These are phyloP conservation scores for Endomychus coccineus DNA, from an alignment of 2,888 invertebrate genomes.

Conservation along the genomic window DNA sequence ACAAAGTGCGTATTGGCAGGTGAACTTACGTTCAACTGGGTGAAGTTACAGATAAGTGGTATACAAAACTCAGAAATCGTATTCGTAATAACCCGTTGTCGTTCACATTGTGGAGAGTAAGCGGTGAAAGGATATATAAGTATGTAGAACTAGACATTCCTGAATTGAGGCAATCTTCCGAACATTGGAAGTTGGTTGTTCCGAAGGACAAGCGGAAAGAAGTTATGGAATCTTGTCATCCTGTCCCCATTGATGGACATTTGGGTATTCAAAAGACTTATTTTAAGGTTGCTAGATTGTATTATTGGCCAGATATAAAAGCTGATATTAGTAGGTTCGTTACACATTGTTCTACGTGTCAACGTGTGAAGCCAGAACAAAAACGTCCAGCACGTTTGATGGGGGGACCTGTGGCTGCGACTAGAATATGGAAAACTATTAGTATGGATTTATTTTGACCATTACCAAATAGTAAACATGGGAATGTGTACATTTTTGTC, in stretches of 20 bases:
- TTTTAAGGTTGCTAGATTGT: slow-evolving; percentile 10
- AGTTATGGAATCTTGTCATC: slow-evolving; percentile 17
- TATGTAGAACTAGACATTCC: slow-evolving; percentile 14
- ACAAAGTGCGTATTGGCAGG: slow-evolving; percentile 20
- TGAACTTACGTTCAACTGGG: too few relatives aligned
- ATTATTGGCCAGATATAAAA: slow-evolving; percentile 25
- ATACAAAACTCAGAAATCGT: too few relatives aligned
- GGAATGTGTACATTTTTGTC: slow-evolving; percentile 16
- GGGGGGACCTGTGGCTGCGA: not conserved
- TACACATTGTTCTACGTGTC: not conserved
- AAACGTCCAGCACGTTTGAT: not conserved
- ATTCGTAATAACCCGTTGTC: slow-evolving; percentile 10
- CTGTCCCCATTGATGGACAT: slow-evolving; percentile 20
- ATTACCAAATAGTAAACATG: too few relatives aligned
- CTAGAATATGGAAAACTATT: not conserved
- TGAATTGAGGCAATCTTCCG: slow-evolving; percentile 11
- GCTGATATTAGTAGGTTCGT: slow-evolving; percentile 20
- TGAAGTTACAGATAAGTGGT: too few relatives aligned
- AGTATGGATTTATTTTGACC: not conserved
- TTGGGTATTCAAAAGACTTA: slow-evolving; percentile 22
- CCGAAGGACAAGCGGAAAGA: slow-evolving; percentile 13
- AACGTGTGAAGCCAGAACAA: not conserved
- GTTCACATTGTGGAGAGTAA: slow-evolving; percentile 18
- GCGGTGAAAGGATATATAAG: slow-evolving; percentile 16
- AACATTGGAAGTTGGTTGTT: slow-evolving; percentile 19